phyloP scores from a whole-genome alignment of 2,113 vertebrate genomes.

The Thunnus maccoyii region DNA sequence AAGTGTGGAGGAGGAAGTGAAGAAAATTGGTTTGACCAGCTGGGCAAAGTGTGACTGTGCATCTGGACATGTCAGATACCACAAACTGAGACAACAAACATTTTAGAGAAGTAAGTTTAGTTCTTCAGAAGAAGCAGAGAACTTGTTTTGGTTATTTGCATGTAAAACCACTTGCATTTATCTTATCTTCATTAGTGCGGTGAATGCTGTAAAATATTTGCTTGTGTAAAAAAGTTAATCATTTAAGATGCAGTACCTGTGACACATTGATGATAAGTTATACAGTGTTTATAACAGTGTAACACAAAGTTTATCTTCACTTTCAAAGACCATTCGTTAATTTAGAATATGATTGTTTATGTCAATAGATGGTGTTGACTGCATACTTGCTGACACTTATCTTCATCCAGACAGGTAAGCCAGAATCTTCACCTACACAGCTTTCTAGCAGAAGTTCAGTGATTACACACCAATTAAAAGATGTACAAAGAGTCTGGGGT shows the following conservation, averaged over 20 bases:
- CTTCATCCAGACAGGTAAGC: conserved; percentile 63
- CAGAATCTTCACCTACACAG: too few species aligned
- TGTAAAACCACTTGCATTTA: neutral
- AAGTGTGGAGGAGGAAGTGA: neutral
- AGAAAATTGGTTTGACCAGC: conserved; percentile 9
- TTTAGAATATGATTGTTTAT: neutral
- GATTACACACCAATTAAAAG: too few species aligned
- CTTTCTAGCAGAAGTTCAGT: too few species aligned
- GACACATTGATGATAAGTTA: neutral
- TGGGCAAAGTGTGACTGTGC: conserved; percentile 9
- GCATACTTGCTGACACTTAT: conserved; percentile 25
- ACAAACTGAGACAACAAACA: neutral
- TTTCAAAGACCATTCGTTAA: too few species aligned
- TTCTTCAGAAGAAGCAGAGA: neutral
- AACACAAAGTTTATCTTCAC: neutral
- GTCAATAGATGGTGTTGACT: conserved; percentile 57
- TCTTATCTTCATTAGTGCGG: neutral
- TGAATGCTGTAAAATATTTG: too few species aligned
- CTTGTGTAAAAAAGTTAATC: neutral
- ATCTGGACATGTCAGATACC: neutral
- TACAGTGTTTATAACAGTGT: neutral
- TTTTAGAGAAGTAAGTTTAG: neutral
- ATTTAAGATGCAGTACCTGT: neutral
- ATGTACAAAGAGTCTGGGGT: too few species aligned
- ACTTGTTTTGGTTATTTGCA: too few species aligned